phyloP scores from a whole-genome alignment of 2,888 invertebrate species.

The Schizotus pectinicornis region DNA sequence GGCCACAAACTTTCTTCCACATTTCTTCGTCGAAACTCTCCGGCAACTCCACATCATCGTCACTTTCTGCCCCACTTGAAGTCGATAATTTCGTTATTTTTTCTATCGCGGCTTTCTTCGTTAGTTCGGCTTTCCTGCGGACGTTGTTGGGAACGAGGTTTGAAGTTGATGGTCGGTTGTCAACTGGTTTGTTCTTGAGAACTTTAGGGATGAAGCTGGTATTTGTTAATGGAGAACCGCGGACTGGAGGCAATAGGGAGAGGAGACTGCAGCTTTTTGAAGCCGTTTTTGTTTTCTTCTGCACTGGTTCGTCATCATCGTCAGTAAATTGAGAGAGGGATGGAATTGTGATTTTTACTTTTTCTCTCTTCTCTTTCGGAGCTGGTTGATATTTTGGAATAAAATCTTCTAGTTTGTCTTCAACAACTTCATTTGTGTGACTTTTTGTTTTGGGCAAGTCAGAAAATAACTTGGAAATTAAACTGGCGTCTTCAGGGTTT shows the following conservation, averaged over 20 bases:
- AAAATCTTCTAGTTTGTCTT: slow-evolving; percentile 49
- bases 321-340: slow-evolving; percentile 45
- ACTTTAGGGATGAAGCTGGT: slow-evolving; percentile 46
- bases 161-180: slow-evolving; percentile 22
- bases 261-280: slow-evolving; percentile 44
- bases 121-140: slow-evolving; percentile 32
- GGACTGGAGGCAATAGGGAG: slow-evolving; percentile 47
- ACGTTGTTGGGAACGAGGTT: slow-evolving; percentile 34
- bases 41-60: slow-evolving; percentile 52
- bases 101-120: slow-evolving; percentile 25
- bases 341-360: slow-evolving; percentile 48
- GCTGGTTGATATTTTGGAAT: slow-evolving; percentile 43
- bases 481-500: background rate
- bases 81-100: slow-evolving; percentile 23
- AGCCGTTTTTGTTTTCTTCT: slow-evolving; percentile 39
- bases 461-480: slow-evolving; percentile 34
- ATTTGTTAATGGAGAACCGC: slow-evolving; percentile 38
- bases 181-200: slow-evolving; percentile 34
- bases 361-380: slow-evolving; percentile 38
- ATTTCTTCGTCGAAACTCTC: slow-evolving; percentile 57
- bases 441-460: slow-evolving; percentile 42
- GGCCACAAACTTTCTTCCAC: slow-evolving; percentile 60
- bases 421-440: slow-evolving; percentile 28
- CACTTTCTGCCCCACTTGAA: slow-evolving; percentile 44
- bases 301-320: slow-evolving; percentile 38